A percentile compares a stretch with the other conserved stretches of the same genome.
These are phyloP conservation scores for Sylvia borin DNA, from an alignment of 2,797 vertebrate species.

Conservation along the genomic window DNA sequence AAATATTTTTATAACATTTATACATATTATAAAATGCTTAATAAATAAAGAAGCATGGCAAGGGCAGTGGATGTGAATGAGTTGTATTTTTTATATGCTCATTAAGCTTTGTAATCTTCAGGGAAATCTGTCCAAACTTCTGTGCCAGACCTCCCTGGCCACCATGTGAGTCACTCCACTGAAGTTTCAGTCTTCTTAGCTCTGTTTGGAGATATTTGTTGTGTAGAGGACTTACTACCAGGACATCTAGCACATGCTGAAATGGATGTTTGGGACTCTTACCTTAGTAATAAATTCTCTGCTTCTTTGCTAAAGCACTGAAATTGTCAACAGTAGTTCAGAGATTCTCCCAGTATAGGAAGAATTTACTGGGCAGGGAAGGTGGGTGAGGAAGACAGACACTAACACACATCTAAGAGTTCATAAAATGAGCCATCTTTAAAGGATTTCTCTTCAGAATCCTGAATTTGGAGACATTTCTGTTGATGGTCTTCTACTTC, in stretches of 20 bases:
- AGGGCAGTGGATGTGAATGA: background rate
- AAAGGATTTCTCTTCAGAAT: background rate
- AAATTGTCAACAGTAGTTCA: background rate
- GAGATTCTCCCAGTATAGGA: background rate
- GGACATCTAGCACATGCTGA: background rate
- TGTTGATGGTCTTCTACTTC: background rate
- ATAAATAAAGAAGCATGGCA: background rate
- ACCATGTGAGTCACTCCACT: background rate
- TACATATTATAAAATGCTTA: background rate
- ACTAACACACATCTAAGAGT: background rate
- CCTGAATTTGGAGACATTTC: background rate
- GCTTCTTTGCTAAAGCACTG: background rate
- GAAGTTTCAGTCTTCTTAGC: background rate
- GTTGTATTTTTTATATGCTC: background rate
- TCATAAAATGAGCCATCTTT: background rate
- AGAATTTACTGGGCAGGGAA: background rate
- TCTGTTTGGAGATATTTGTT: background rate
- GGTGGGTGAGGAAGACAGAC: background rate
- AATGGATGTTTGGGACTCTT: background rate
- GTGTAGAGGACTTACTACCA: background rate
- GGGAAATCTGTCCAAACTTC: background rate
- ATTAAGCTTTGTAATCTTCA: background rate
- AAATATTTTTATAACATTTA: background rate
- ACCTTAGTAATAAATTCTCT: background rate
- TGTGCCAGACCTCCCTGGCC: background rate